Conservation (phyloP, 2,888 invertebrate genomes). For the Tetheella fluctuosa region DNA sequence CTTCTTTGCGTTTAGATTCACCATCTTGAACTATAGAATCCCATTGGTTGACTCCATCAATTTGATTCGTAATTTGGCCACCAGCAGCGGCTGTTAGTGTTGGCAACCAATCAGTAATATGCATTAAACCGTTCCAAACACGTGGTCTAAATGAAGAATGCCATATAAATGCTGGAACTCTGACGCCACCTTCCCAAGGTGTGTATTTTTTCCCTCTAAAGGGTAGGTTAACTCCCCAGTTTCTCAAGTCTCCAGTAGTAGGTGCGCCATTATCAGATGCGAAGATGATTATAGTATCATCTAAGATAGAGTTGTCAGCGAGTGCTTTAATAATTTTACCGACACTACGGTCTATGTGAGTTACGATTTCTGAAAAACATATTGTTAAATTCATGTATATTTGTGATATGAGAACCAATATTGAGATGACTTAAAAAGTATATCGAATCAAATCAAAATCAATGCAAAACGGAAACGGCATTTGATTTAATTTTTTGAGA, state of each 20-base stretch:
- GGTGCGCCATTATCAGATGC: conserved; percentile 96
- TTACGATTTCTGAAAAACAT: conserved; percentile 84
- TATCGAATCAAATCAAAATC: conserved; percentile 19
- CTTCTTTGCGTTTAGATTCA: conserved; percentile 78
- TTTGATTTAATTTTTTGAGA: background rate
- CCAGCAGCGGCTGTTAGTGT: conserved; percentile 84
- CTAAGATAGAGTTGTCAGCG: conserved; percentile 86
- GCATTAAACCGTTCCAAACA: conserved; percentile 86
- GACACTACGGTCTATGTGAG: conserved; percentile 91
- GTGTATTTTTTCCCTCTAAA: conserved; percentile 92
- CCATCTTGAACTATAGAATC: conserved; percentile 81
- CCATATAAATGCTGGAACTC: conserved; percentile 91
- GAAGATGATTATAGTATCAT: conserved; percentile 94
- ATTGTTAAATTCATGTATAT: background rate
- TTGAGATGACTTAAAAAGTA: conserved; percentile 15
- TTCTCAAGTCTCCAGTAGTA: conserved; percentile 88
- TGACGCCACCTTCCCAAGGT: conserved; percentile 93
- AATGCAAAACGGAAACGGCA: no score
- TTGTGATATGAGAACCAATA: no score
- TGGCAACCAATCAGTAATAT: conserved; percentile 93
- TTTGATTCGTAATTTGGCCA: conserved; percentile 53
- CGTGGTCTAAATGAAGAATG: conserved; percentile 84
- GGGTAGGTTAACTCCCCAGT: conserved; percentile 91
- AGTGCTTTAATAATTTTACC: conserved; percentile 90
- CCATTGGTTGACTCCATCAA: conserved; percentile 90